A percentile compares a stretch with the other conserved stretches of the same genome.
These are phyloP conservation scores for Tetrax tetrax DNA, from an alignment of 2,113 vertebrate species.

Conservation along the genomic window DNA sequence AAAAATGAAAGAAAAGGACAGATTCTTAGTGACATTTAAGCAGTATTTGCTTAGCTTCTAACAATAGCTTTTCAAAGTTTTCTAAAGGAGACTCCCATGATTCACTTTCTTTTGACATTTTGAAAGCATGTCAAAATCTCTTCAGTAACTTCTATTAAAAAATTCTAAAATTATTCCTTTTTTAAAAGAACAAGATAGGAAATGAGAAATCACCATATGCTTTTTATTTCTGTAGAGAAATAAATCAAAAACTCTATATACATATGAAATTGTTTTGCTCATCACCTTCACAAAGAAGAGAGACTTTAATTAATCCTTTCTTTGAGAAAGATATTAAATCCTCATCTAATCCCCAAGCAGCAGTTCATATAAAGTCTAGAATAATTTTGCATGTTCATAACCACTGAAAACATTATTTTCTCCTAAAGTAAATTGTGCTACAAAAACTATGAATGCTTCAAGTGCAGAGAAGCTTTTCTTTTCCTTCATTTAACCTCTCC, in stretches of 20 bases:
- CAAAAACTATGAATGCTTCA: not conserved
- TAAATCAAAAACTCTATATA: not conserved
- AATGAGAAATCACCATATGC: not conserved
- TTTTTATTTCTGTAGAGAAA: not conserved
- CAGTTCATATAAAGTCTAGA: not conserved
- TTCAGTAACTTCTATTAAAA: not conserved
- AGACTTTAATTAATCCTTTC: conserved; percentile 44
- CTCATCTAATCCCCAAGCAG: conserved; percentile 36
- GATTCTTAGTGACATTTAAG: not conserved
- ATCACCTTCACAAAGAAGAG: not conserved
- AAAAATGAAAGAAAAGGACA: not conserved
- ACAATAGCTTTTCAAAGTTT: not conserved
- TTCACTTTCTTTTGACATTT: not conserved
- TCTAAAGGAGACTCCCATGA: not conserved
- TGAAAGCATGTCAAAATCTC: not conserved
- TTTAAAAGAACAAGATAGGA: not conserved
- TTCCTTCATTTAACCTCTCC: not conserved
- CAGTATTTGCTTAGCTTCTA: not conserved
- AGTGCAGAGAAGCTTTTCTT: not conserved
- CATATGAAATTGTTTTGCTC: conserved; percentile 4
- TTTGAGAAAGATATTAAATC: conserved; percentile 27
- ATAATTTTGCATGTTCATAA: conserved; percentile 4
- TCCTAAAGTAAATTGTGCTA: not conserved
- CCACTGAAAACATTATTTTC: conserved; percentile 14
- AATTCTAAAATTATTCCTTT: not conserved